A percentile compares a stretch with the other conserved stretches of the same genome.
Evolutionary conservation across 1,140 invertebrate genomes (phyloP).

Genomic region (Platorchestia sp.): DNA sequence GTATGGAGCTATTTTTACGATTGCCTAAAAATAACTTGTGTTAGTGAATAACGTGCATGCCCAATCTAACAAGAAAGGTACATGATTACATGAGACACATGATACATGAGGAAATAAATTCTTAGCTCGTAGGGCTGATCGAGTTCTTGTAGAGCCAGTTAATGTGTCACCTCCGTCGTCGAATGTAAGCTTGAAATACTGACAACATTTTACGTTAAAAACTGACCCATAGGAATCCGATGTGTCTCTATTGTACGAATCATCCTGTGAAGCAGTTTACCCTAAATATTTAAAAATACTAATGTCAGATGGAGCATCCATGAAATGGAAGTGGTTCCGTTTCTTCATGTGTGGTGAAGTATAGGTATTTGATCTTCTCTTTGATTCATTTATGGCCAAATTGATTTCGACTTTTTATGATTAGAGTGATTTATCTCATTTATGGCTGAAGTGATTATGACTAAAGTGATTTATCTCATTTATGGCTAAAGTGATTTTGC

Average conservation of each 20-base stretch:
- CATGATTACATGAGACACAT: too few relatives aligned
- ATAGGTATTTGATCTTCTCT: too few relatives aligned
- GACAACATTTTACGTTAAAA: neutral
- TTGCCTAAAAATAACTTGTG: neutral
- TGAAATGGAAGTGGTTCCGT: too few relatives aligned
- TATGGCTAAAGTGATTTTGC: too few relatives aligned
- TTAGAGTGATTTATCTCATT: too few relatives aligned
- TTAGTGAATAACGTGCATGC: neutral
- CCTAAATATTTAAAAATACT: neutral
- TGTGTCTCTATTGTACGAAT: neutral
- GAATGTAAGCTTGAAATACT: neutral
- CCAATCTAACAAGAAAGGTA: neutral
- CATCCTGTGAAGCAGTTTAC: neutral
- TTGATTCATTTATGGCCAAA: too few relatives aligned
- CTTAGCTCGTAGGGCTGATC: neutral
- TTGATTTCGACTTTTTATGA: too few relatives aligned
- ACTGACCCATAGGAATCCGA: neutral
- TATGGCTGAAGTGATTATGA: too few relatives aligned
- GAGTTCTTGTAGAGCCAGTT: neutral
- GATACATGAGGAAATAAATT: neutral
- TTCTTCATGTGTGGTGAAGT: too few relatives aligned
- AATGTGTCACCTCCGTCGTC: neutral
- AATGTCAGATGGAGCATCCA: too few relatives aligned
- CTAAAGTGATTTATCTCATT: too few relatives aligned
- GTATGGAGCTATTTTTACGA: neutral